These are phyloP conservation scores for Drosophila acutilabella DNA, from an alignment of 2,888 invertebrate genomes.

Conservation along the genomic window DNA sequence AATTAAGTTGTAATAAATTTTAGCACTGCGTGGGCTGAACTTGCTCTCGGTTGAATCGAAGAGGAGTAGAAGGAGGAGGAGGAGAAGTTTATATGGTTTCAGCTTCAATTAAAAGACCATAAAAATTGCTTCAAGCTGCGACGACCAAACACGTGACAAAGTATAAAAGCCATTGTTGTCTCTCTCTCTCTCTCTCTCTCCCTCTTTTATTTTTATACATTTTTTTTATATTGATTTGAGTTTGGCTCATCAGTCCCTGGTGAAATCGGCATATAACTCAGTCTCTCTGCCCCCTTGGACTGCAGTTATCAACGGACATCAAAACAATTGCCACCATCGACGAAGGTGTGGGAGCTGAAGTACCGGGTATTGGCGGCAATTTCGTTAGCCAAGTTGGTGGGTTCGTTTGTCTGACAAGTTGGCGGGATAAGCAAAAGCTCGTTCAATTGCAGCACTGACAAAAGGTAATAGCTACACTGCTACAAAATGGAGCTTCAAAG, in stretches of 20 bases:
- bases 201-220: slow-evolving; percentile 17
- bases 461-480: slow-evolving; percentile 59
- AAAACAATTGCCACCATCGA: slow-evolving; percentile 76
- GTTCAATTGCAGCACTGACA: slow-evolving; percentile 70
- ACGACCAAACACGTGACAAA: slow-evolving; percentile 65
- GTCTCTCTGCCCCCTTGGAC: slow-evolving; percentile 45
- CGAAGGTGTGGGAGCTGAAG: slow-evolving; percentile 24
- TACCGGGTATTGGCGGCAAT: slow-evolving; percentile 30
- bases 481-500: too few relatives aligned
- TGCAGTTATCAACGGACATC: slow-evolving; percentile 72
- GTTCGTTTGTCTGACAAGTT: slow-evolving; percentile 71
- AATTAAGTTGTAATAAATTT: slow-evolving; percentile 77
- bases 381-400: slow-evolving; percentile 48
- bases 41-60: slow-evolving; percentile 9
- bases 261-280: slow-evolving; percentile 32
- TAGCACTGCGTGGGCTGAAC: slow-evolving; percentile 62
- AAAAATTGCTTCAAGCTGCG: slow-evolving; percentile 60
- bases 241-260: slow-evolving; percentile 47
- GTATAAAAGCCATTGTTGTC: slow-evolving; percentile 66
- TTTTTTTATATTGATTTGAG: slow-evolving; percentile 26
- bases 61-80: background rate
- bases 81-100: slow-evolving; percentile 27
- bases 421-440: slow-evolving; percentile 59
- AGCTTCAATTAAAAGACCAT: slow-evolving; percentile 69
- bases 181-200: slow-evolving; percentile 1